Evolutionary conservation across 1,140 invertebrate genomes (phyloP), one percentile per base, ranked within the genome.

Genomic region (Drosophila pectinifera): DNA sequence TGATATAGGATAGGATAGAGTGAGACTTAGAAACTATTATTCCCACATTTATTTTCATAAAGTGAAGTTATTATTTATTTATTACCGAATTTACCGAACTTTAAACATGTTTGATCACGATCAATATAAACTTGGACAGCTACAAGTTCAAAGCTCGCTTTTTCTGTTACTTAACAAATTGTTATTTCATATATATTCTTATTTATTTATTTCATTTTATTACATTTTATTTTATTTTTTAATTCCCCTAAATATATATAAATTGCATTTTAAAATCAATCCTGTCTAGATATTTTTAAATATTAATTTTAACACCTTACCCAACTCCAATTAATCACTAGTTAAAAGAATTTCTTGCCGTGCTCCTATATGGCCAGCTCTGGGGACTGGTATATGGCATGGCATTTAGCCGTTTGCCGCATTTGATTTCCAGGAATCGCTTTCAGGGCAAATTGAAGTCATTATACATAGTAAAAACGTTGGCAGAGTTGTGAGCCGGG

Each of bases 391-490:
- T 14, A 79, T 59, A 59, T 82, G 81, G 81, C 83, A 86, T 86
- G 82, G 82, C 82, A 83, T 88, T 89, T 88, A 80, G 83, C 83
- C 84, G 83, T 88, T 85, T 85, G 63, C 83, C 26, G 79, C 82
- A 85, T 85, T 88, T 88, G 83, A 88, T 88, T 88, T 88, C 83
- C 83, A 88, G 83, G 83, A 88, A 88, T 88, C 83, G 80, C 72
- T 89, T 88, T 89, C 79, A 88, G 84, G 79, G 62, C 83, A 88
- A 88, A 88, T 88, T 88, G 83, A 88, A 88, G 83, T 88, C 80
- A 88, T 89, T 88, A 83, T 88, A 83, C 61, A 65, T 77, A 77
- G 62, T 68, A 56, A 57, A 59, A 59, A 22, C 49, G 48, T 67
- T 42, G 26, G 38, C 61, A 36, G 61, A 49, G 49, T 41, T 48